Evolutionary conservation across 2,797 vertebrate genomes (phyloP).

Genomic region (Xyrichtys novacula): DNA sequence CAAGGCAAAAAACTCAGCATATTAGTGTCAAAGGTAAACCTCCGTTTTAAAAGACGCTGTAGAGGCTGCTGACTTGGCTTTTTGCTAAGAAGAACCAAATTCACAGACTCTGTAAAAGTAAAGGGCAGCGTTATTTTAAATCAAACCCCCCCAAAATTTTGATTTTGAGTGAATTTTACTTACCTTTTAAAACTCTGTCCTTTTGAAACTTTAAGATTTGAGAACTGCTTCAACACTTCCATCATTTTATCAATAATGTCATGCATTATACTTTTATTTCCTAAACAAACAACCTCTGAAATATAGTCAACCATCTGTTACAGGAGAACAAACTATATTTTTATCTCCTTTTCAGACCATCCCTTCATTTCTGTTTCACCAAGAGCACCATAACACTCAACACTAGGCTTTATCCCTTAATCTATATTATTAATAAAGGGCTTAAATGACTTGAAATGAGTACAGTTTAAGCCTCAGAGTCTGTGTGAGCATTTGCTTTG

Average conservation of each 20-base stretch:
- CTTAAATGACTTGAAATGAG: background rate
- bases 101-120: background rate
- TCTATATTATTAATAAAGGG: background rate
- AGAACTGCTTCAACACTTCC: background rate
- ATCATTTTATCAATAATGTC: background rate
- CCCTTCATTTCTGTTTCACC: background rate
- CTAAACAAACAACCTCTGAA: background rate
- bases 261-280: background rate
- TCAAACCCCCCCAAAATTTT: background rate
- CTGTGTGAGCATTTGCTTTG: background rate
- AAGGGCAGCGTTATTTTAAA: background rate
- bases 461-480: background rate
- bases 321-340: background rate
- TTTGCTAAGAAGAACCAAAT: background rate
- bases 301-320: background rate
- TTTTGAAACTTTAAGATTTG: background rate
- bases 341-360: too few relatives aligned
- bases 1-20: background rate
- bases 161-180: background rate
- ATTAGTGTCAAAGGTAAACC: background rate
- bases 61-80: background rate
- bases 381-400: background rate
- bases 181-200: background rate
- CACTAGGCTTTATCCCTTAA: background rate
- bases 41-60: background rate